Conservation (phyloP, 30 jellyfish, hydroid and myxozoan species). For the Aurelia sp. region DNA sequence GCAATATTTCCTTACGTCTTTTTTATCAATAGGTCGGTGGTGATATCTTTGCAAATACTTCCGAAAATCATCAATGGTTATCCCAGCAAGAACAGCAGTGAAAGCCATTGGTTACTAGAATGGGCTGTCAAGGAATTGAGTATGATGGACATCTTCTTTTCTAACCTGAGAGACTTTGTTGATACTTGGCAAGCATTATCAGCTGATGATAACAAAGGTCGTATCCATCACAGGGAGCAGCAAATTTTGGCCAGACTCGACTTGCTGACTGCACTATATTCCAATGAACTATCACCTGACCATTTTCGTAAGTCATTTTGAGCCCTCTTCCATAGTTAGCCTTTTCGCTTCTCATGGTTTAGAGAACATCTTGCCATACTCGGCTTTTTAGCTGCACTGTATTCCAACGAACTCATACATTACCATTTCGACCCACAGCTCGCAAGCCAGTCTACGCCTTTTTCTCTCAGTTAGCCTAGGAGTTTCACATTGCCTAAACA, state of each 20-base stretch:
- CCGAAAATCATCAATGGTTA: constrained; percentile 92
- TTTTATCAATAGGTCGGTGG: constrained; percentile 62
- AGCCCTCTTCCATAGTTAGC: too few species aligned
- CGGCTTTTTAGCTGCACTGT: too few species aligned
- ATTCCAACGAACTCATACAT: too few species aligned
- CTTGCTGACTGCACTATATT: constrained; percentile 86
- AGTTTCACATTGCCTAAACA: too few species aligned
- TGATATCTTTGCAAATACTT: constrained; percentile 87
- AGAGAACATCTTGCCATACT: too few species aligned
- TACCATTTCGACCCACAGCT: too few species aligned
- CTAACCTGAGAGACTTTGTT: constrained; percentile 74
- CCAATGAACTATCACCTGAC: constrained; percentile 94
- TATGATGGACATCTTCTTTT: constrained; percentile 90
- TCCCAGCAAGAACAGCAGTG: constrained; percentile 86
- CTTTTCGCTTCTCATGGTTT: too few species aligned
- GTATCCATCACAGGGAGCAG: constrained; percentile 66
- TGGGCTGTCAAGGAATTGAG: constrained; percentile 96
- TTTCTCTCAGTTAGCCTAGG: too few species aligned
- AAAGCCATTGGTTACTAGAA: constrained; percentile 74
- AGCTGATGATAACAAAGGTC: constrained; percentile 28
- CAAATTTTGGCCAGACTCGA: constrained; percentile 92
- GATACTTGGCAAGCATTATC: constrained; percentile 55
- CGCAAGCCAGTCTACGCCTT: too few species aligned
- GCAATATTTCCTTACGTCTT: too few species aligned
- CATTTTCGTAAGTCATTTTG: constrained; percentile 76